Evolutionary conservation across 2,888 invertebrate genomes (phyloP).

Genomic region (Drosophila picticornis): DNA sequence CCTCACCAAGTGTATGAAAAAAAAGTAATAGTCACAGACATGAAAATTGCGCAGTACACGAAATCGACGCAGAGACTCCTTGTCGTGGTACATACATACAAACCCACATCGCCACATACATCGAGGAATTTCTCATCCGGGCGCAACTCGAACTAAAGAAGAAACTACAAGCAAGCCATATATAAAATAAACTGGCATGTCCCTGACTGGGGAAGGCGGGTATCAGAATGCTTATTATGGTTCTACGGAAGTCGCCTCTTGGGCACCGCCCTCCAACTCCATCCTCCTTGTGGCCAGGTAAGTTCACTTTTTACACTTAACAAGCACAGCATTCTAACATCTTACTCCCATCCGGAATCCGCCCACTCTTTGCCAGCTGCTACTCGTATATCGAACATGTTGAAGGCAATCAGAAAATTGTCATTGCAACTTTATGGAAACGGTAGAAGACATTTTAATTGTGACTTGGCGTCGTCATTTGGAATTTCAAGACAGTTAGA

Average conservation of each 20-base stretch:
- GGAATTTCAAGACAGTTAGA: not conserved
- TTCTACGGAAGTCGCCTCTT: constrained; percentile 48
- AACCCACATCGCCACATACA: not conserved
- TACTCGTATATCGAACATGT: constrained; percentile 26
- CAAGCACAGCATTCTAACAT: constrained; percentile 48
- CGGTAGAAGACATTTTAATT: constrained; percentile 60
- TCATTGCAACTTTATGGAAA: constrained; percentile 47
- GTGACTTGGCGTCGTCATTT: constrained; percentile 38
- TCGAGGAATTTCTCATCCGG: not conserved
- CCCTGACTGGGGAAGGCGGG: constrained; percentile 21
- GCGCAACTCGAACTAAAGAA: constrained; percentile 30
- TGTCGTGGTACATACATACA: constrained; percentile 15
- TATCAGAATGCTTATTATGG: constrained; percentile 32
- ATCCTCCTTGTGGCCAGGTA: constrained; percentile 11
- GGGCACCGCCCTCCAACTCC: constrained; percentile 7
- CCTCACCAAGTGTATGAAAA: not conserved
- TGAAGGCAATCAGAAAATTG: constrained; percentile 50
- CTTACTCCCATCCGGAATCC: not conserved
- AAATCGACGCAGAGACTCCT: constrained; percentile 41
- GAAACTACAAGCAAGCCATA: constrained; percentile 59
- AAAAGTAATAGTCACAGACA: constrained; percentile 46
- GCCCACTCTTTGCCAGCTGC: not conserved
- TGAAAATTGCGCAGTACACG: constrained; percentile 56
- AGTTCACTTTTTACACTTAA: constrained; percentile 71
- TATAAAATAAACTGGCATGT: constrained; percentile 62